Conservation (phyloP, 2,888 invertebrate species). For the Malthinus seriepunctatus region DNA sequence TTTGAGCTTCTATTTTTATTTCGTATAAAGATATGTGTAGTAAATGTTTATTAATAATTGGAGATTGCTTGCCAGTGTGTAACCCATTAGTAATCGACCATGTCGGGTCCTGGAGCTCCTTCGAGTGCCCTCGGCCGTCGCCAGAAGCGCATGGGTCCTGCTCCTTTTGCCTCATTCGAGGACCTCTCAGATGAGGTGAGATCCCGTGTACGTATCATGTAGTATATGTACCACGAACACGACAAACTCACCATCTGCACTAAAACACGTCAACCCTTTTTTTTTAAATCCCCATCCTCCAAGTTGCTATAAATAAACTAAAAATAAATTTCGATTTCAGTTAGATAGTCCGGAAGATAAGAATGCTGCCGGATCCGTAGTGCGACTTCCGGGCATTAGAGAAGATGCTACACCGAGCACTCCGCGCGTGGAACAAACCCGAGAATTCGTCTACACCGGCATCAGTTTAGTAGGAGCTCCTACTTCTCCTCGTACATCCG, state of each 20-base stretch:
- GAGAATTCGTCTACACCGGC: slow-evolving; percentile 42
- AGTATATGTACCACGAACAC: slow-evolving; percentile 17
- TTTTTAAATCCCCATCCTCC: no score
- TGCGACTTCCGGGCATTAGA: slow-evolving; percentile 61
- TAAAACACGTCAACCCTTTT: not conserved
- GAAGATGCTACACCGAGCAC: slow-evolving; percentile 55
- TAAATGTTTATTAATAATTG: not conserved
- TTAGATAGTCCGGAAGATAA: slow-evolving; percentile 62
- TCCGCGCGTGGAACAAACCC: slow-evolving; percentile 29
- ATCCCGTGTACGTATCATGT: slow-evolving; percentile 62
- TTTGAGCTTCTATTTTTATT: no score
- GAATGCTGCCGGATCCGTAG: slow-evolving; percentile 54
- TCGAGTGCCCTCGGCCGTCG: slow-evolving; percentile 41
- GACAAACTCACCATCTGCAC: slow-evolving; percentile 6
- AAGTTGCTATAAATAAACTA: not conserved
- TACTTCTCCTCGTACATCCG: slow-evolving; percentile 39
- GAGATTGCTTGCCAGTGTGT: slow-evolving; percentile 39
- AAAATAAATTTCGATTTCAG: slow-evolving; percentile 47
- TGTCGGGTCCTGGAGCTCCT: slow-evolving; percentile 46
- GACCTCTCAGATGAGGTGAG: slow-evolving; percentile 83
- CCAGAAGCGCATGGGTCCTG: slow-evolving; percentile 86
- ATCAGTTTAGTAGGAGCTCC: slow-evolving; percentile 49
- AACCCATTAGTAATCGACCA: slow-evolving; percentile 43
- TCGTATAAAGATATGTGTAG: no score
- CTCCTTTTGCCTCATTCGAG: slow-evolving; percentile 93